These are phyloP conservation scores for Rallus limicola DNA, from an alignment of 2,113 vertebrate genomes.

Conservation along the genomic window DNA sequence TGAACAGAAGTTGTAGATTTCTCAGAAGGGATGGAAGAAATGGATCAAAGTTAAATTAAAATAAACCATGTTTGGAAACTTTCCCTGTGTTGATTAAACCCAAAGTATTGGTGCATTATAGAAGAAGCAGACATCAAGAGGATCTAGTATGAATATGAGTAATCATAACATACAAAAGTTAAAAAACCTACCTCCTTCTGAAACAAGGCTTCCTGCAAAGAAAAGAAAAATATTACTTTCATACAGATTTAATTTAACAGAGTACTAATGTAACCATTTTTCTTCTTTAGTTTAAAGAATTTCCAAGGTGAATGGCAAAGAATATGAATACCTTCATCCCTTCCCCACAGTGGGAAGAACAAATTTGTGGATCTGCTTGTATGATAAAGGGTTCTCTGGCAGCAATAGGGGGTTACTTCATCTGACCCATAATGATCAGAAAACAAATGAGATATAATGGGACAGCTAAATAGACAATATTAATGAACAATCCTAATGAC, in stretches of 20 bases:
- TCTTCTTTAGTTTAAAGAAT: neutral
- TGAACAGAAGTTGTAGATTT: neutral
- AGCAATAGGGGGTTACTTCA: neutral
- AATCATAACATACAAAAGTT: neutral
- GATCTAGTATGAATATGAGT: neutral
- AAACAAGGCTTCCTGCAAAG: constrained; percentile 78
- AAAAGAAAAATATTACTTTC: constrained; percentile 53
- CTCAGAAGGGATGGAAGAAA: neutral
- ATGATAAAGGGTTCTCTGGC: neutral
- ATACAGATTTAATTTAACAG: neutral
- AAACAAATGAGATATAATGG: neutral
- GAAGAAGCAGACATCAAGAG: neutral
- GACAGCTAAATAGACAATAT: neutral
- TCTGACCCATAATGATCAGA: neutral
- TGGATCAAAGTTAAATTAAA: neutral
- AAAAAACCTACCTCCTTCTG: constrained; percentile 77
- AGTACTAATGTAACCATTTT: constrained; percentile 21
- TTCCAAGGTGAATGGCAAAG: constrained; percentile 19
- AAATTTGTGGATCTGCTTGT: neutral
- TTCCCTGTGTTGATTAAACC: neutral
- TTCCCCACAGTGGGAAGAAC: neutral
- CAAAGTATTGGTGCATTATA: neutral
- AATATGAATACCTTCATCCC: neutral
- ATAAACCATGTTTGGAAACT: neutral
- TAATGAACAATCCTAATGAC: neutral